Evolutionary conservation across 1,140 invertebrate species (phyloP).

Genomic region (Oscheius sp.): DNA sequence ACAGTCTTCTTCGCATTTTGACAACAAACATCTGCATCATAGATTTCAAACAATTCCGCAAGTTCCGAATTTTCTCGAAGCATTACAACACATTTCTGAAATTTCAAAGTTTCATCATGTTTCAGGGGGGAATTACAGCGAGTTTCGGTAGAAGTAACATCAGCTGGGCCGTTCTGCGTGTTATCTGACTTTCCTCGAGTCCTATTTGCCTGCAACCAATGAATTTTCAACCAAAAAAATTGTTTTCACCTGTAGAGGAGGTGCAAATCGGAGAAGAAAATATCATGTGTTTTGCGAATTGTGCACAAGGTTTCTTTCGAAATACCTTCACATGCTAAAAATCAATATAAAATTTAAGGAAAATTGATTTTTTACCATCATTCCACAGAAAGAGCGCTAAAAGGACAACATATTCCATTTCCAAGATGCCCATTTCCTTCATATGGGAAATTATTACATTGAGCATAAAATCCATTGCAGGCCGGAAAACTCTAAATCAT

Average conservation of each 20-base stretch:
- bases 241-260: neutral
- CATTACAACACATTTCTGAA: constrained; percentile 33
- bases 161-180: neutral
- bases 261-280: neutral
- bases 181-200: neutral
- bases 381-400: constrained; percentile 29
- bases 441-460: constrained; percentile 30
- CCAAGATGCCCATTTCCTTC: constrained; percentile 18
- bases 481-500: constrained; percentile 28
- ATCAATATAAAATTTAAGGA: neutral
- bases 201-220: neutral
- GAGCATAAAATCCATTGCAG: constrained; percentile 26
- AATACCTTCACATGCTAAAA: neutral
- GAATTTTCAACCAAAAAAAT: neutral
- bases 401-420: constrained; percentile 20
- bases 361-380: constrained; percentile 18
- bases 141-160: constrained; percentile 30
- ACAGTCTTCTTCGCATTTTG: too few species aligned
- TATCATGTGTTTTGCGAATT: constrained; percentile 1
- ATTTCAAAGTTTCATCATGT: neutral
- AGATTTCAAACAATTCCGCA: constrained; percentile 33
- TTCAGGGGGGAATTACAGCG: neutral
- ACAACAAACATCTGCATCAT: constrained; percentile 34
- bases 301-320: neutral
- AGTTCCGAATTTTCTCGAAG: constrained; percentile 26